These are phyloP conservation scores for Nesogale talazaci DNA, from an alignment of 2,113 vertebrate species.

Conservation along the genomic window DNA sequence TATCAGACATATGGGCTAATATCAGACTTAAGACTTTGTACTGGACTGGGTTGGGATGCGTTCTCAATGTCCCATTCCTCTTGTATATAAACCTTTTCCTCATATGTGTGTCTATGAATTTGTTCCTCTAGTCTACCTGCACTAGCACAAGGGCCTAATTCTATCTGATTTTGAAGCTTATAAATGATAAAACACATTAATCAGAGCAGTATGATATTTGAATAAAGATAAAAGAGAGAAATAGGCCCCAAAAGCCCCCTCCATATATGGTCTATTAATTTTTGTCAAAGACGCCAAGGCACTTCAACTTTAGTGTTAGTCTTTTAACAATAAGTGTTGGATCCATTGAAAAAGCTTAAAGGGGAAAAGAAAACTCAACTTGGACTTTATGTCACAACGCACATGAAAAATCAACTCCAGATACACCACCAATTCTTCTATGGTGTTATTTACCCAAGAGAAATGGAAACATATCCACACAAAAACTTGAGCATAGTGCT, in stretches of 20 bases:
- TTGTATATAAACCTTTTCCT: too few species aligned
- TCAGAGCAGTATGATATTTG: not conserved
- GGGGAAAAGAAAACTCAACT: not conserved
- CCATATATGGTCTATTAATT: not conserved
- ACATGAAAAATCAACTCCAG: not conserved
- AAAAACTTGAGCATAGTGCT: not conserved
- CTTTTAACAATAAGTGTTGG: not conserved
- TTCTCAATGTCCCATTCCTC: too few species aligned
- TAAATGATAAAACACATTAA: not conserved
- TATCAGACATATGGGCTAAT: too few species aligned
- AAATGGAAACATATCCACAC: not conserved
- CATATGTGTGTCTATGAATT: too few species aligned
- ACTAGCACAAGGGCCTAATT: too few species aligned
- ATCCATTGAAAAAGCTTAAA: not conserved
- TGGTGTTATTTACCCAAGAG: not conserved
- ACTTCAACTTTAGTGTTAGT: not conserved
- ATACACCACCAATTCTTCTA: not conserved
- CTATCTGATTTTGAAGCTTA: not conserved
- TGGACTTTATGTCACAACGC: not conserved
- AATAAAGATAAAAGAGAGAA: constrained; percentile 33
- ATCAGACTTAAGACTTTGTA: too few species aligned
- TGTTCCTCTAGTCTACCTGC: too few species aligned
- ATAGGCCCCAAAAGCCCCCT: not conserved
- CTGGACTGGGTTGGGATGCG: too few species aligned
- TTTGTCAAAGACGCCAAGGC: constrained; percentile 10